Evolutionary conservation across 2,888 invertebrate genomes (phyloP).

Genomic region (Coecobrya sp.): DNA sequence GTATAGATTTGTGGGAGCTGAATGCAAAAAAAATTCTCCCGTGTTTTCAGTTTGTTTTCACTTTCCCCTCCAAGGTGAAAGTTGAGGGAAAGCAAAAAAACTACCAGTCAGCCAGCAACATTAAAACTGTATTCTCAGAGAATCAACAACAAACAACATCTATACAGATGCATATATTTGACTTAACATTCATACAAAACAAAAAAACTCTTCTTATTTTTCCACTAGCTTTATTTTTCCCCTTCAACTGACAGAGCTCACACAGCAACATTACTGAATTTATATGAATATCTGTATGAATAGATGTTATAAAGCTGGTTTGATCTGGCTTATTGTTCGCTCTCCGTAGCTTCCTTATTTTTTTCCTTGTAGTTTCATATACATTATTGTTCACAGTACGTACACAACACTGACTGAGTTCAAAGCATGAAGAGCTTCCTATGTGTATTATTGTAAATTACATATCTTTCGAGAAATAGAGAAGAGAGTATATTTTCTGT

Average conservation of each 20-base stretch:
- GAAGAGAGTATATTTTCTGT: not conserved
- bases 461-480: too few relatives aligned
- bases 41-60: slow-evolving; percentile 35
- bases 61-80: slow-evolving; percentile 58
- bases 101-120: not conserved
- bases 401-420: not conserved
- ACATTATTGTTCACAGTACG: not conserved
- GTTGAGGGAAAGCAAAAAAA: slow-evolving; percentile 46
- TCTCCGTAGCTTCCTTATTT: not conserved
- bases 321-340: slow-evolving; percentile 9
- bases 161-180: not conserved
- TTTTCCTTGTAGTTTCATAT: not conserved
- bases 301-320: not conserved
- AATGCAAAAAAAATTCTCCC: slow-evolving; percentile 1
- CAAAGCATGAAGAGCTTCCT: not conserved
- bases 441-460: too few relatives aligned
- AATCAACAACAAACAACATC: not conserved
- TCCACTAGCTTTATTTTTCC: slow-evolving; percentile 29
- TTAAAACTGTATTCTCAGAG: not conserved
- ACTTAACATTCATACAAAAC: slow-evolving; percentile 16
- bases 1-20: slow-evolving; percentile 31
- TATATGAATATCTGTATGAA: slow-evolving; percentile 4
- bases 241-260: not conserved
- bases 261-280: not conserved
- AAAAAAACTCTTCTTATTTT: slow-evolving; percentile 36